A percentile compares a stretch with the other conserved stretches of the same genome.
Conservation (phyloP, 1,140 invertebrate genomes). For the Halictus rubicundus region DNA sequence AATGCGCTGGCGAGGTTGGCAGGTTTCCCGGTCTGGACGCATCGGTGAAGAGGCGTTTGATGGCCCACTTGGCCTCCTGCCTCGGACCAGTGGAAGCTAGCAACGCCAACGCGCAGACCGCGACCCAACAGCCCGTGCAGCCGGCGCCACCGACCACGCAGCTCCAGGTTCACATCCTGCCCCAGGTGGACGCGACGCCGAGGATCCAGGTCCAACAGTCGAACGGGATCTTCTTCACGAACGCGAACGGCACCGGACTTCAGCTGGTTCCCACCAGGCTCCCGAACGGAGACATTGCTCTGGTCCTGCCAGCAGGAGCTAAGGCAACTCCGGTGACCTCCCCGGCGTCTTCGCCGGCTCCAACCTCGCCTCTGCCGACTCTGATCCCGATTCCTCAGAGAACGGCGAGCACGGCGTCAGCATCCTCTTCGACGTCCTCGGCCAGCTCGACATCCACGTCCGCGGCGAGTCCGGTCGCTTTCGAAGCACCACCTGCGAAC, state of each 20-base stretch:
- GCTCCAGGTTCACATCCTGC: conserved; percentile 77
- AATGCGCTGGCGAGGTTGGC: conserved; percentile 92
- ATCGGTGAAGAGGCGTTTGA: conserved; percentile 85
- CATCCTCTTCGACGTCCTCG: conserved; percentile 82
- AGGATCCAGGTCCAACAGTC: conserved; percentile 78
- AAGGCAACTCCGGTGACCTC: conserved; percentile 76
- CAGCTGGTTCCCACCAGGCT: conserved; percentile 84
- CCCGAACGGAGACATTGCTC: conserved; percentile 83
- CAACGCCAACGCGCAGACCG: conserved; percentile 66
- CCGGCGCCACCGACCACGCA: conserved; percentile 74
- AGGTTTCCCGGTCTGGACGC: conserved; percentile 88
- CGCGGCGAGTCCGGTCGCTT: conserved; percentile 75
- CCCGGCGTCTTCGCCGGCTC: conserved; percentile 77
- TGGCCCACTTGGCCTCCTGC: conserved; percentile 87
- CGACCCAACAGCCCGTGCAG: conserved; percentile 74
- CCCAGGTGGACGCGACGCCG: conserved; percentile 74
- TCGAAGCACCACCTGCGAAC: conserved; percentile 73
- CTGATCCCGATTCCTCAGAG: conserved; percentile 87
- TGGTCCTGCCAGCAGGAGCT: conserved; percentile 81
- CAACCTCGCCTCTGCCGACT: conserved; percentile 83
- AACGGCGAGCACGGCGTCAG: conserved; percentile 85
- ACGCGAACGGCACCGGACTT: conserved; percentile 78
- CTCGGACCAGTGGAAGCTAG: conserved; percentile 77
- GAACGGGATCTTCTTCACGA: conserved; percentile 80
- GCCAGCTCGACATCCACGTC: conserved; percentile 77